A percentile compares a stretch with the other conserved stretches of the same genome.
These are phyloP conservation scores for Synanthedon vespiformis DNA, from an alignment of 2,888 invertebrate genomes.

Conservation along the genomic window DNA sequence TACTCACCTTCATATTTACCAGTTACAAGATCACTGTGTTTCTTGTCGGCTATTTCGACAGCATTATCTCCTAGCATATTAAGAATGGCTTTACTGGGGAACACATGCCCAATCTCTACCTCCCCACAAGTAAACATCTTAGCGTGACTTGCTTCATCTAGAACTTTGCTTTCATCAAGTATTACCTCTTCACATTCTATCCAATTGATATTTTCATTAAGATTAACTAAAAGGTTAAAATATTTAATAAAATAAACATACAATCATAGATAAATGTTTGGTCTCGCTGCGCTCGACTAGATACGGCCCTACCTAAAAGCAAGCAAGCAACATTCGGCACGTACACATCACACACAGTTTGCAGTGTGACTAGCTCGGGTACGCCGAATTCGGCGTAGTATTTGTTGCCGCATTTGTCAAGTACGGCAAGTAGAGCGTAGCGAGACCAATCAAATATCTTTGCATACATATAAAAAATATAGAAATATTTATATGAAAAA, in stretches of 20 bases:
- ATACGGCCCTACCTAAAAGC: too few species aligned
- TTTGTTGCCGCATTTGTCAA: too few species aligned
- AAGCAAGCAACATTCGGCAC: too few species aligned
- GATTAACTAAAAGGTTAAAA: slow-evolving; percentile 1
- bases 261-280: too few species aligned
- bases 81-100: slow-evolving; percentile 35
- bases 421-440: too few species aligned
- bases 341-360: too few species aligned
- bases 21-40: slow-evolving; percentile 79
- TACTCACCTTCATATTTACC: slow-evolving; percentile 82
- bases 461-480: too few species aligned
- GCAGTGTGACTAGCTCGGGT: too few species aligned
- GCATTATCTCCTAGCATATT: slow-evolving; percentile 39
- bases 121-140: slow-evolving; percentile 55
- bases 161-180: slow-evolving; percentile 27
- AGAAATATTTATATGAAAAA: not conserved
- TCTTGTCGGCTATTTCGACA: slow-evolving; percentile 67
- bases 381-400: too few species aligned
- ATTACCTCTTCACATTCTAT: slow-evolving; percentile 38
- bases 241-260: not conserved
- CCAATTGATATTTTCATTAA: slow-evolving; percentile 23
- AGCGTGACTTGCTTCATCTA: slow-evolving; percentile 39
- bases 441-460: too few species aligned
- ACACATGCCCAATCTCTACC: slow-evolving; percentile 59
- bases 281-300: too few species aligned